phyloP scores from a whole-genome alignment of 2,113 vertebrate genomes.

The Lepidothrix coronata region DNA sequence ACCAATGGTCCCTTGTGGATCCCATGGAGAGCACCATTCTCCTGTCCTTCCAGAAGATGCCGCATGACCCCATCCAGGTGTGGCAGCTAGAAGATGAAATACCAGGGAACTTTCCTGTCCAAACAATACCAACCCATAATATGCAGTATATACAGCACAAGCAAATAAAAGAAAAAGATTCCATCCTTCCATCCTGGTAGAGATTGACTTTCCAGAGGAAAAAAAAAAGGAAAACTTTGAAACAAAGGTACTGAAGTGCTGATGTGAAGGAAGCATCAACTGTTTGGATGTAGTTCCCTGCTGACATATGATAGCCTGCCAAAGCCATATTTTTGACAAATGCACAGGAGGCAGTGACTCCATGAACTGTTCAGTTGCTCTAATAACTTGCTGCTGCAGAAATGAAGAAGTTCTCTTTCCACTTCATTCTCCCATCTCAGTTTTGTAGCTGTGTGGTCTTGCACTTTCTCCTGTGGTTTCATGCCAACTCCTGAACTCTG shows the following conservation, averaged over 20 bases:
- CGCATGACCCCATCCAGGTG: background rate
- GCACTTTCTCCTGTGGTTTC: background rate
- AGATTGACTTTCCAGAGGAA: background rate
- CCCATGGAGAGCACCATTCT: background rate
- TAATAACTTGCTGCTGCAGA: background rate
- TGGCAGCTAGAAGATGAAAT: background rate
- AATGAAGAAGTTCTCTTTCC: background rate
- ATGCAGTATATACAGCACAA: background rate
- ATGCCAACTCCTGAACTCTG: background rate
- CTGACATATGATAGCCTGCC: background rate
- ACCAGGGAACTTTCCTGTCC: background rate
- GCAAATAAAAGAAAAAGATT: background rate
- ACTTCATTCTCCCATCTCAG: background rate
- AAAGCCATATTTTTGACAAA: background rate
- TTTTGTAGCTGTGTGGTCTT: background rate
- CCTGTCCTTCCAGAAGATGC: background rate
- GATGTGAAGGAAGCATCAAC: background rate
- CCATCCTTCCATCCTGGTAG: background rate
- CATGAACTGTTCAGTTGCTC: background rate
- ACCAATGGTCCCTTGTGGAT: rapidly evolving
- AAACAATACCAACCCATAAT: background rate
- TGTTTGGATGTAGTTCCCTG: background rate
- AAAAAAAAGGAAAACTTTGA: background rate
- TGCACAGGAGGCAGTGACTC: background rate
- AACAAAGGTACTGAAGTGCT: background rate